A percentile compares a stretch with the other conserved stretches of the same genome.
phyloP scores from a whole-genome alignment of 2,888 invertebrate genomes.

The Erebia palarica region DNA sequence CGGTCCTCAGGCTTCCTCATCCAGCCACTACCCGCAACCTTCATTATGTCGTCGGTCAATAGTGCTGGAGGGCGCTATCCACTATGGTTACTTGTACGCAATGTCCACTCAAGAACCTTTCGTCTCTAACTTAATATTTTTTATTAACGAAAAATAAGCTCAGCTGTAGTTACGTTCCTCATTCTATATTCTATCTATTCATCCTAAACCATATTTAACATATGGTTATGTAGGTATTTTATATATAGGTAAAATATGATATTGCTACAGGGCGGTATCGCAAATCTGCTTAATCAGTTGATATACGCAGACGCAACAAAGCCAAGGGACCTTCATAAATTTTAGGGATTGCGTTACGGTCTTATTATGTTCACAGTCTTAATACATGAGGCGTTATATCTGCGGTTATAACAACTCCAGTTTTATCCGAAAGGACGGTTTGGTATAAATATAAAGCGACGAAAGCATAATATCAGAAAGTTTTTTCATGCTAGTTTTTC shows the following conservation, averaged over 20 bases:
- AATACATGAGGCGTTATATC: conserved; percentile 15
- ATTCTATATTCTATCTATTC: too few relatives aligned
- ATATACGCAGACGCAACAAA: conserved; percentile 24
- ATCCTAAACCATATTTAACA: too few relatives aligned
- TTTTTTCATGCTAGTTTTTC: neutral
- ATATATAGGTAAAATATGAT: conserved; percentile 3
- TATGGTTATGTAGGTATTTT: too few relatives aligned
- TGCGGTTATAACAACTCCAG: conserved; percentile 20
- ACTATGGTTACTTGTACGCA: too few relatives aligned
- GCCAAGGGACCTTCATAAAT: conserved; percentile 23
- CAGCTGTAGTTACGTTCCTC: too few relatives aligned
- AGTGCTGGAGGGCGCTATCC: too few relatives aligned
- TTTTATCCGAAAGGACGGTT: conserved; percentile 6
- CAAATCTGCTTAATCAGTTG: conserved; percentile 20
- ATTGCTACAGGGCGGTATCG: neutral
- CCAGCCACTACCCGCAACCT: too few relatives aligned
- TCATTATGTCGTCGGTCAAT: too few relatives aligned
- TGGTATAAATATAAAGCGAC: neutral
- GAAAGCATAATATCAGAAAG: neutral
- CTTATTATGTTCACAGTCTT: conserved; percentile 22
- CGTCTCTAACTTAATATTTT: too few relatives aligned
- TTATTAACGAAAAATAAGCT: too few relatives aligned
- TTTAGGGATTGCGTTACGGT: conserved; percentile 13
- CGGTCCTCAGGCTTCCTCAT: too few relatives aligned
- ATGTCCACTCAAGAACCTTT: too few relatives aligned